Conservation (phyloP, 2,888 invertebrate genomes). For the Eudemis profundana region DNA sequence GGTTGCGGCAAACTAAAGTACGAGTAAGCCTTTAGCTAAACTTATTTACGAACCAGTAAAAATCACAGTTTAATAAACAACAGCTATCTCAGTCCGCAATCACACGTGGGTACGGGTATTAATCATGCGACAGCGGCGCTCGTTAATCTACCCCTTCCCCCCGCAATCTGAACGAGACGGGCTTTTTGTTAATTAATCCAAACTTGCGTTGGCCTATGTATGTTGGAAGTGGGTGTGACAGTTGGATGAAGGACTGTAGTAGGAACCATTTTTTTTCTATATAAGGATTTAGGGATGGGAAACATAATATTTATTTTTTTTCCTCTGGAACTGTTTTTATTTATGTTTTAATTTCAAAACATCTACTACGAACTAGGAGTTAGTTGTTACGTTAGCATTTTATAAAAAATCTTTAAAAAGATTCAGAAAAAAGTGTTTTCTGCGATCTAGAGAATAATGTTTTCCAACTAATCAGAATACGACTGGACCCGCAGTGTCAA, state of each 20-base stretch:
- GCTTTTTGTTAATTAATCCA: slow-evolving; percentile 83
- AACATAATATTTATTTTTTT: no score
- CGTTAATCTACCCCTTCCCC: slow-evolving; percentile 71
- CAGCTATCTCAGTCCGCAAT: slow-evolving; percentile 44
- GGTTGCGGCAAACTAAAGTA: no score
- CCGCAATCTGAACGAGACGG: slow-evolving; percentile 70
- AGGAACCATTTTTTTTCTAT: neutral
- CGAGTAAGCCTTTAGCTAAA: no score
- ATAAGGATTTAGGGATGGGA: neutral
- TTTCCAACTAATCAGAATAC: no score
- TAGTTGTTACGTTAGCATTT: no score
- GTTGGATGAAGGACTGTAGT: slow-evolving; percentile 2
- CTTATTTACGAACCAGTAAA: neutral
- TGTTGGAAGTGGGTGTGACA: slow-evolving; percentile 29
- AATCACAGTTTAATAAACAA: slow-evolving; percentile 47
- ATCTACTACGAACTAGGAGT: no score
- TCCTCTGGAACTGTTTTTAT: no score
- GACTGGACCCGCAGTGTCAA: no score
- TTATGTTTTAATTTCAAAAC: no score
- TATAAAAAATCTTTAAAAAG: no score
- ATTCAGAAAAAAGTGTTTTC: no score
- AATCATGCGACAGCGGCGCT: slow-evolving; percentile 78
- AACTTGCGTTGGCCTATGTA: slow-evolving; percentile 53
- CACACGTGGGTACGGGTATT: slow-evolving; percentile 64
- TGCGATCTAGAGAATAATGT: no score